phyloP scores from a whole-genome alignment of 2,113 vertebrate genomes.

The Larimichthys crocea region DNA sequence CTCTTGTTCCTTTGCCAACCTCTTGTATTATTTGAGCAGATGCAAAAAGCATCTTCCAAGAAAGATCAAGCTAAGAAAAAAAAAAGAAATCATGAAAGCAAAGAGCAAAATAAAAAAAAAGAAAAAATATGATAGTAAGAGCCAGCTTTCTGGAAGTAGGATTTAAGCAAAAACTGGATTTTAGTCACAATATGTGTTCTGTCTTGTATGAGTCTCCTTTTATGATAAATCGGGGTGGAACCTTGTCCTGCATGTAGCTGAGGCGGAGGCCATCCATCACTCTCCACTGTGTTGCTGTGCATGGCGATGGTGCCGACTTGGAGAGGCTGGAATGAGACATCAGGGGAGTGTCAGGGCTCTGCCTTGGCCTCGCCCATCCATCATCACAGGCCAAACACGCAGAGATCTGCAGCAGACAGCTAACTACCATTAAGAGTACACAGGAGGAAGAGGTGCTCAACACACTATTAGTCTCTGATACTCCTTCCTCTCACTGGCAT shows the following conservation, averaged over 20 bases:
- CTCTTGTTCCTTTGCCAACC: conserved; percentile 64
- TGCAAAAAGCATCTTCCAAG: conserved; percentile 66
- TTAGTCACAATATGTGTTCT: conserved; percentile 63
- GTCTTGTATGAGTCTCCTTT: conserved; percentile 61
- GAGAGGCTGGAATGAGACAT: conserved; percentile 71
- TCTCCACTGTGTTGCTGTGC: conserved; percentile 30
- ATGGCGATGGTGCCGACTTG: conserved; percentile 26
- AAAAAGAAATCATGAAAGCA: conserved; percentile 38
- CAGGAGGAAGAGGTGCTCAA: conserved; percentile 51
- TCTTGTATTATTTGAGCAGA: conserved; percentile 72
- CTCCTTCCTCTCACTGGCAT: conserved; percentile 38
- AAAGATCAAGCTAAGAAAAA: conserved; percentile 46
- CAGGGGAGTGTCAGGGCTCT: conserved; percentile 65
- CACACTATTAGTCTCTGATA: conserved; percentile 24
- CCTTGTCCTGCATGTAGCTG: conserved; percentile 33
- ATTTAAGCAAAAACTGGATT: conserved; percentile 55
- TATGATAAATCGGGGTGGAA: conserved; percentile 59
- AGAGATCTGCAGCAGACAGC: conserved; percentile 40
- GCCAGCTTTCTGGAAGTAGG: conserved; percentile 47
- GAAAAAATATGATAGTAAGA: conserved; percentile 38
- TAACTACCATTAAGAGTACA: conserved; percentile 39
- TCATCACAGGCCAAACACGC: conserved; percentile 68
- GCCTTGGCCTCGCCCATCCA: conserved; percentile 63
- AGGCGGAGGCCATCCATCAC: conserved; percentile 61
- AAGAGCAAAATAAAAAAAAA: conserved; percentile 46